Evolutionary conservation across 2,888 invertebrate genomes (phyloP).

Genomic region (Thelaira solivaga): DNA sequence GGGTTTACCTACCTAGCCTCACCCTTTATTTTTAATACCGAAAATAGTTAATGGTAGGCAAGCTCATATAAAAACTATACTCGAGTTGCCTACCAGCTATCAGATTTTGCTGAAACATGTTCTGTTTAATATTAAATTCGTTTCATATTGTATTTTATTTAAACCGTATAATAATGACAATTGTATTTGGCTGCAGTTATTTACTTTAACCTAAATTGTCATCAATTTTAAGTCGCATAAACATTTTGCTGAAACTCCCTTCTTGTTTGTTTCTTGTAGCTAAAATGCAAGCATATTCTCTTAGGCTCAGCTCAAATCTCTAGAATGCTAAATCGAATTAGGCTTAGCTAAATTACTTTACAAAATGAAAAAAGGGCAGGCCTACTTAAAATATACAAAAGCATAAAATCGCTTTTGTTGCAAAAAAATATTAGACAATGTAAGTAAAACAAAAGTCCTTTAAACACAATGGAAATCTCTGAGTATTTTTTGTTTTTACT

Average conservation of each 20-base stretch:
- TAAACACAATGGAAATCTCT: slow-evolving; percentile 1
- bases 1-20: too few species aligned
- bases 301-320: neutral
- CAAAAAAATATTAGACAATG: slow-evolving; percentile 9
- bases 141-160: slow-evolving; percentile 37
- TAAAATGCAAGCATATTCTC: neutral
- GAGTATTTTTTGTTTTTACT: neutral
- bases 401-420: slow-evolving; percentile 44
- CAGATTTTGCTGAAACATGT: neutral
- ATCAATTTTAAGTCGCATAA: slow-evolving; percentile 27
- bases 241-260: slow-evolving; percentile 54
- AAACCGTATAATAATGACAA: neutral
- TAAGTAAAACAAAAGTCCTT: slow-evolving; percentile 33
- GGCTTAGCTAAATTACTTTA: slow-evolving; percentile 33
- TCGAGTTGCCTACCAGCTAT: too few species aligned
- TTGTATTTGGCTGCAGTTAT: neutral
- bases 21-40: too few species aligned
- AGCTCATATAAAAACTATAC: too few species aligned
- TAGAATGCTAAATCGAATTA: slow-evolving; percentile 47
- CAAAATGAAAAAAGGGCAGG: neutral
- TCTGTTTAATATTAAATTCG: slow-evolving; percentile 17
- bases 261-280: neutral
- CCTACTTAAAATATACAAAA: slow-evolving; percentile 12
- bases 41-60: too few species aligned
- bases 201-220: slow-evolving; percentile 29